These are phyloP conservation scores for Tuta absoluta DNA, from an alignment of 2,888 invertebrate species.

Conservation along the genomic window DNA sequence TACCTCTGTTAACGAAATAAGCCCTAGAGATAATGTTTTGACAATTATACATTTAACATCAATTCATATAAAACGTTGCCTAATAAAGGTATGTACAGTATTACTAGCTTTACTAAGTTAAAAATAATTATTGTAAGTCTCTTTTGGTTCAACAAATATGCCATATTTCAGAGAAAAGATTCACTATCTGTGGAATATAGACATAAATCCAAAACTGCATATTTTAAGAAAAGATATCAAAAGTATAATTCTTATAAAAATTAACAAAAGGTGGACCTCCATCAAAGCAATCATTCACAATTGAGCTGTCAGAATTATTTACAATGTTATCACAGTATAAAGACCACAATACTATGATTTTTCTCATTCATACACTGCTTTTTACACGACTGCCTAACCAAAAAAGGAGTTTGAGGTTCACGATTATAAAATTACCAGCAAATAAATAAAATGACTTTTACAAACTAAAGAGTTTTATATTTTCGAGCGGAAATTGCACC, in stretches of 20 bases:
- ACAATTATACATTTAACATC: constrained; percentile 26
- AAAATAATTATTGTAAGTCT: constrained; percentile 44
- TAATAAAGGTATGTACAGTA: constrained; percentile 76
- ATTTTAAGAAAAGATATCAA: constrained; percentile 12
- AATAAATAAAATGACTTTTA: too few relatives aligned
- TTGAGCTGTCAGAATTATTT: constrained; percentile 65
- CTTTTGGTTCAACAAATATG: constrained; percentile 39
- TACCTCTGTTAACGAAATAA: constrained; percentile 28
- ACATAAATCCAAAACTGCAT: constrained; percentile 11
- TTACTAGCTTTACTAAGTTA: constrained; percentile 79
- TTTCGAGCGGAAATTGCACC: too few relatives aligned
- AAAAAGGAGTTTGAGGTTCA: too few relatives aligned
- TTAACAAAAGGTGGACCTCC: constrained; percentile 26
- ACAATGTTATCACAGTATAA: constrained; percentile 39
- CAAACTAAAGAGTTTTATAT: too few relatives aligned
- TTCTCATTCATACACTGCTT: constrained; percentile 22
- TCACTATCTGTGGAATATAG: neutral
- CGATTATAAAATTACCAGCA: too few relatives aligned
- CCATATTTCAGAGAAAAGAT: neutral
- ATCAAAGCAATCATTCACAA: constrained; percentile 58
- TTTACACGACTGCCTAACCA: too few relatives aligned
- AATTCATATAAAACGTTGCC: constrained; percentile 45
- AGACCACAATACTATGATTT: constrained; percentile 1
- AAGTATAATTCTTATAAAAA: constrained; percentile 11
- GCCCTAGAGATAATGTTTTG: constrained; percentile 22